Conservation (phyloP, 2,113 vertebrate species). For the Tragelaphus strepsiceros region DNA sequence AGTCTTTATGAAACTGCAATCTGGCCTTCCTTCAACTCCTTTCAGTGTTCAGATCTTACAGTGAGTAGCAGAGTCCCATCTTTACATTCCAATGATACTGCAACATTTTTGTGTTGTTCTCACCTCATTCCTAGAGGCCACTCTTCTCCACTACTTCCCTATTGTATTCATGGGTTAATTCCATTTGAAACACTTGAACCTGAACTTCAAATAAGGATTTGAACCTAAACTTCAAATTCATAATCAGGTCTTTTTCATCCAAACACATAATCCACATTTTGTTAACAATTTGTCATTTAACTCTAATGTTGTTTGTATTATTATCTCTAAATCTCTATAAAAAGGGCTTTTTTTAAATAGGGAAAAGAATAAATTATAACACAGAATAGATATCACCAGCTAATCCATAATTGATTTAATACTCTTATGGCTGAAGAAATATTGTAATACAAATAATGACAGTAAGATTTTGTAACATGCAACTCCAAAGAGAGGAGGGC, state of each 20-base stretch:
- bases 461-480: not conserved
- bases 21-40: accelerated
- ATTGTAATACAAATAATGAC: not conserved
- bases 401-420: not conserved
- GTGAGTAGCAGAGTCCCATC: not conserved
- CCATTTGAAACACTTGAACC: not conserved
- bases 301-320: not conserved
- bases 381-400: not conserved
- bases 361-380: not conserved
- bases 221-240: not conserved
- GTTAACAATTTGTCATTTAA: not conserved
- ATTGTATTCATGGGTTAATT: not conserved
- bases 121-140: not conserved
- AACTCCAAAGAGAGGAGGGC: not conserved
- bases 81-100: accelerated
- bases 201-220: not conserved
- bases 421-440: not conserved
- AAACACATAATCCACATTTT: not conserved
- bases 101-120: accelerated
- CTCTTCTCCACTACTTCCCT: not conserved
- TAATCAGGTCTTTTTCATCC: not conserved
- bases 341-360: not conserved
- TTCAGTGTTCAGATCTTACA: not conserved
- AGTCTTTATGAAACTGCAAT: not conserved
- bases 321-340: not conserved